phyloP scores from a whole-genome alignment of 2,113 vertebrate genomes.

The Microtus pennsylvanicus region DNA sequence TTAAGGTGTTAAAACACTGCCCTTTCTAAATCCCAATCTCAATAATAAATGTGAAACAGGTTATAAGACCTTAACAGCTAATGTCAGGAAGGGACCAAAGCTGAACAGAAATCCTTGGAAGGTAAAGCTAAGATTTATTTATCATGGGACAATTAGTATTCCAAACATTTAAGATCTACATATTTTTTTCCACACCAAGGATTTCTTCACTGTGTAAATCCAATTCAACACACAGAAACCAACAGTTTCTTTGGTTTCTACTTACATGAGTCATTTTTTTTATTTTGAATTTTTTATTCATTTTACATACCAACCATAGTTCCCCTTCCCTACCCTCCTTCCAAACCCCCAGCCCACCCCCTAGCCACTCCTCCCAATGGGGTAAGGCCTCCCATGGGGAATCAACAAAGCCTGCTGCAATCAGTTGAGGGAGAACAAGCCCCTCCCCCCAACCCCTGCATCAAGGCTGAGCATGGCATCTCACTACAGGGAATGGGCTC shows the following conservation, averaged over 20 bases:
- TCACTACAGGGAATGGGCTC: too few species aligned
- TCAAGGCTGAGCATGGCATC: too few species aligned
- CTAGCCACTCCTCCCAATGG: too few species aligned
- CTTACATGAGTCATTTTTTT: not conserved
- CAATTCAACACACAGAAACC: not conserved
- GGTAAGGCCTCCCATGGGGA: too few species aligned
- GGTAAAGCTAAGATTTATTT: not conserved
- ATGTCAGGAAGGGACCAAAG: not conserved
- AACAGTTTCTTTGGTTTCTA: not conserved
- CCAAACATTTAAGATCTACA: not conserved
- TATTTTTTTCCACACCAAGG: not conserved
- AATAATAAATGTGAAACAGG: not conserved
- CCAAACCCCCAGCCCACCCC: too few species aligned
- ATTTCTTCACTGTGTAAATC: not conserved
- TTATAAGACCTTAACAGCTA: conserved; percentile 7
- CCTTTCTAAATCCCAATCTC: not conserved
- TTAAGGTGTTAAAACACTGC: not conserved
- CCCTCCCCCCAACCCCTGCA: too few species aligned
- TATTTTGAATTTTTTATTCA: too few species aligned
- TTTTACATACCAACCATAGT: too few species aligned
- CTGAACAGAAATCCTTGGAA: conserved; percentile 23
- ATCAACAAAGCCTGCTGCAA: too few species aligned
- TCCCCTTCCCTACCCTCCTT: too few species aligned
- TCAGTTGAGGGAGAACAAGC: too few species aligned
- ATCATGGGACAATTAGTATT: not conserved